Evolutionary conservation across 2,888 invertebrate genomes (phyloP), one percentile per base, ranked within the genome.

Genomic region (Chelonus formosanus): DNA sequence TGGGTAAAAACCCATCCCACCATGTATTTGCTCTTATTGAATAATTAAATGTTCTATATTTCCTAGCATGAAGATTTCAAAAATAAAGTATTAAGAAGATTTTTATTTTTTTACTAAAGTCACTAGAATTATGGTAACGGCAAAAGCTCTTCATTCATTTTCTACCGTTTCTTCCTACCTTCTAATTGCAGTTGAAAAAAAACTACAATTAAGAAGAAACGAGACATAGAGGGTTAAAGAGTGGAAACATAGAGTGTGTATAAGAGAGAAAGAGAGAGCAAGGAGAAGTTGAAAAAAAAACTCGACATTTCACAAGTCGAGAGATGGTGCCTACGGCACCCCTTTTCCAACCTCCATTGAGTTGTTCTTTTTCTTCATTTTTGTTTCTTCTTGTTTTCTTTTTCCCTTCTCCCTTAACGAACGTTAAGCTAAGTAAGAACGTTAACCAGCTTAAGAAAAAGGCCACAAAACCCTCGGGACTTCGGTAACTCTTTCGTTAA

Each of bases 401-500:
- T 53, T 52, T 45, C 10, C 50, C 40, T 43, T 54, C 68, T 70
- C 68, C 67, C 71, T 73, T 71, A 76, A 75, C 74, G 76, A 76
- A 76, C 76, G 72, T 72, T 75, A 71, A 75, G 71, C 78, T 74
- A 76, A 77, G 76, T 75, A 76, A 76, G 73, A 72, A 73, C 76
- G 74, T 75, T 77, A 76, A 71, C 75, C 71, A 69, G 72, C 74
- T 70, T 72, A 75, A 72, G 71, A 70, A 70, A 71, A 67, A 68
- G 71, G 71, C 69, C 70, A 63, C 70, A 56, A 62, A 53, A 48
- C 60, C 60, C 55, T 53, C 53, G 67, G 70, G 69, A 73, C 71
- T 78, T 74, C 70, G 74, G 71, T 75, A 79, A 78, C 76, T 78
- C 77, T 73, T 75, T 75, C 73, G 75, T 73, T 79, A 79, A 78